Conservation (phyloP, 1,140 invertebrate genomes). For the Ruditapes philippinarum region DNA sequence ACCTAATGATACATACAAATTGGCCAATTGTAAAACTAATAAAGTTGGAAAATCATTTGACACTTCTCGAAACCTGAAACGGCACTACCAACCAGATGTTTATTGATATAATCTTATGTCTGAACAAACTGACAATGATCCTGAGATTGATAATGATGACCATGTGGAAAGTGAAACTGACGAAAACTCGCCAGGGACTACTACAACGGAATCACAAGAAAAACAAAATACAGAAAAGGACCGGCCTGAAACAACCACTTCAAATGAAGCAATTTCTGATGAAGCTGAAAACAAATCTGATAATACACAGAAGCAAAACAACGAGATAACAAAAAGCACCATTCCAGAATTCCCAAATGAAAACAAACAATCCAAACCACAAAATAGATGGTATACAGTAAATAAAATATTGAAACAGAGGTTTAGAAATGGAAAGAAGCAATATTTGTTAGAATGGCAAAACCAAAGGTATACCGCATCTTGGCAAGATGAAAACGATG, state of each 20-base stretch:
- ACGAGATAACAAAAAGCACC: not conserved
- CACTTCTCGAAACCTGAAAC: not conserved
- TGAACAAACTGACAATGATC: not conserved
- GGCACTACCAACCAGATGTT: not conserved
- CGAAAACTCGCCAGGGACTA: too few relatives aligned
- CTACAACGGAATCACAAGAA: too few relatives aligned
- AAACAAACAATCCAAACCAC: too few relatives aligned
- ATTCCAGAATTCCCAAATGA: too few relatives aligned
- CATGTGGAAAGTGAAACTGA: too few relatives aligned
- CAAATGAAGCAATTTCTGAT: too few relatives aligned
- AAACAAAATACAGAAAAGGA: too few relatives aligned
- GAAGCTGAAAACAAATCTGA: not conserved
- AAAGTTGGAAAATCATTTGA: not conserved
- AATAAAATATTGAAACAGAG: not conserved
- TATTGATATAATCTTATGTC: not conserved
- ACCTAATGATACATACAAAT: slow-evolving; percentile 16
- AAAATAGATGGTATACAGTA: not conserved
- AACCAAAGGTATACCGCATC: not conserved
- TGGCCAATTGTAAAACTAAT: not conserved
- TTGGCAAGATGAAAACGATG: not conserved
- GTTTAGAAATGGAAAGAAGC: not conserved
- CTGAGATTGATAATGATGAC: not conserved
- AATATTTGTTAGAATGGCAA: not conserved
- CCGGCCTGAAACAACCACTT: too few relatives aligned
- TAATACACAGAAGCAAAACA: not conserved